Percentiles rank a stretch among this genome's conserved stretches.
phyloP scores from a whole-genome alignment of 2,797 vertebrate species.

The Pangasius djambal region DNA sequence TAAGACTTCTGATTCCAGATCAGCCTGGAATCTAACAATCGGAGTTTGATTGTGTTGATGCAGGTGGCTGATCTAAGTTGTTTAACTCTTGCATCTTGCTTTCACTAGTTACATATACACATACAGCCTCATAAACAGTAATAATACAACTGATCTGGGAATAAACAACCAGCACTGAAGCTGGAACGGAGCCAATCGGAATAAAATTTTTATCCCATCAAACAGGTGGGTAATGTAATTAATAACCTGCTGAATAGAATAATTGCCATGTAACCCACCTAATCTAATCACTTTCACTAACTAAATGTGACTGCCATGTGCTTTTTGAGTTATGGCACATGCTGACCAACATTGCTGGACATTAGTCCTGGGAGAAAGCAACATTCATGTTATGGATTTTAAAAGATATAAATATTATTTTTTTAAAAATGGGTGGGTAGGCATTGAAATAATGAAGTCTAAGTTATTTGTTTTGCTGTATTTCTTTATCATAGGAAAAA shows the following conservation, averaged over 20 bases:
- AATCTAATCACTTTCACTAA: background rate
- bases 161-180: background rate
- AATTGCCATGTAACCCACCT: background rate
- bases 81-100: background rate
- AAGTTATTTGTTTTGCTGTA: no score
- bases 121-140: background rate
- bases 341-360: background rate
- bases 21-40: conserved; percentile 8
- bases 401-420: background rate
- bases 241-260: background rate
- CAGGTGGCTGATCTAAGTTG: conserved; percentile 9
- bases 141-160: background rate
- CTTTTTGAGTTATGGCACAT: background rate
- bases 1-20: conserved; percentile 41
- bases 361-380: no score
- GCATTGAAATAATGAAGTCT: no score
- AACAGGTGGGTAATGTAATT: background rate
- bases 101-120: background rate
- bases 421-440: no score
- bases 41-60: conserved; percentile 11
- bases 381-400: background rate
- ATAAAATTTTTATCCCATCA: background rate
- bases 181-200: background rate
- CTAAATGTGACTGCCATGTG: background rate
- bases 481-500: background rate